Conservation (phyloP, 2,797 vertebrate genomes). For the Crocidura indochinensis region DNA sequence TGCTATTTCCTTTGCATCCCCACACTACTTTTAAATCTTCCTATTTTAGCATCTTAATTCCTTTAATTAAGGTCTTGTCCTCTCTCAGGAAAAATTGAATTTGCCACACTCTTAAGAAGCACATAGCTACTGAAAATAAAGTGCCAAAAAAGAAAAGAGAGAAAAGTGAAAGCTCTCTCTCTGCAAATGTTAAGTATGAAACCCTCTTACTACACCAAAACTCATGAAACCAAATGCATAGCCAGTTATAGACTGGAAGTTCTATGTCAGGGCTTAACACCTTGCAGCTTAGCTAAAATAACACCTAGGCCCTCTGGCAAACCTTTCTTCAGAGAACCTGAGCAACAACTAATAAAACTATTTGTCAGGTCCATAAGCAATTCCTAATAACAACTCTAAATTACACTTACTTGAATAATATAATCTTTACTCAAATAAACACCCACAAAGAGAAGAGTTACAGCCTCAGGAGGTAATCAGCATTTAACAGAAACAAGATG, state of each 20-base stretch:
- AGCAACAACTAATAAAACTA: no score
- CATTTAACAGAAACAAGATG: no score
- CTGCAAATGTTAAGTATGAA: slow-evolving; percentile 29
- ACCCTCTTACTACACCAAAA: neutral
- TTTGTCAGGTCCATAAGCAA: no score
- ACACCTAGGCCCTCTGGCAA: slow-evolving; percentile 35
- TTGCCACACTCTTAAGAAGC: neutral
- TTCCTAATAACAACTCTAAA: no score
- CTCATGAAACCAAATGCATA: neutral
- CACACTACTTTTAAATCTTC: neutral
- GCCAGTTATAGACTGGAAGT: neutral
- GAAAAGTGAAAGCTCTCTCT: neutral
- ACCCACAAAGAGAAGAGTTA: no score
- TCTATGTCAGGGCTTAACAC: neutral
- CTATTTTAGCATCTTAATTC: neutral
- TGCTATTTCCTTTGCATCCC: neutral
- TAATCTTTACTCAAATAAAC: no score
- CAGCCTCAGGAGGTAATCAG: no score
- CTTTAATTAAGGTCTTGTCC: neutral
- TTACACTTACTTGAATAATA: no score
- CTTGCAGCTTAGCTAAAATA: slow-evolving; percentile 4
- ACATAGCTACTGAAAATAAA: neutral
- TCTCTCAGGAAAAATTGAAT: slow-evolving; percentile 34
- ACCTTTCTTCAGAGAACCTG: slow-evolving; percentile 22
- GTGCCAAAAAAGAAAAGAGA: slow-evolving; percentile 29